phyloP scores from a whole-genome alignment of 2,888 invertebrate species.

The Drosophila seclusa region DNA sequence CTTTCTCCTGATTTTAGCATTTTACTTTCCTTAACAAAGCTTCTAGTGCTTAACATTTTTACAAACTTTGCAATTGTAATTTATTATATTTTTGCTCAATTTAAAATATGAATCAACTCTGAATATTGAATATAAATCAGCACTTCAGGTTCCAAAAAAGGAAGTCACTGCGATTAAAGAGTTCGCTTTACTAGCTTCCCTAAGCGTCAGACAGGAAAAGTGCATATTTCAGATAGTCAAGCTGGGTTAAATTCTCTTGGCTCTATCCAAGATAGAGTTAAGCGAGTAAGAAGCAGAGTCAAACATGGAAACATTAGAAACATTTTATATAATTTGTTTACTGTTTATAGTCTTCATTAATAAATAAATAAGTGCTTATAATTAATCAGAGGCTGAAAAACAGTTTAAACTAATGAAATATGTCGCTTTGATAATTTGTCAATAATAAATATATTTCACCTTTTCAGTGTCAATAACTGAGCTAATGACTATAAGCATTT shows the following conservation, averaged over 20 bases:
- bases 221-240: not conserved
- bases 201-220: not conserved
- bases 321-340: not conserved
- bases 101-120: too few relatives aligned
- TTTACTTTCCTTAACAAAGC: not conserved
- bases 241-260: not conserved
- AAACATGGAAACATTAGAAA: not conserved
- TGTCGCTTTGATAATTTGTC: not conserved
- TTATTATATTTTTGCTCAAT: too few relatives aligned
- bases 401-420: not conserved
- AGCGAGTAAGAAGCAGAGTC: not conserved
- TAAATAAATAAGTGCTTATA: not conserved
- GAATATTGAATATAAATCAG: too few relatives aligned
- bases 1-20: too few relatives aligned
- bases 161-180: not conserved
- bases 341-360: not conserved
- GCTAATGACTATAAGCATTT: not conserved
- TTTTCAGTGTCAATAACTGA: not conserved
- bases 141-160: not conserved
- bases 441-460: not conserved
- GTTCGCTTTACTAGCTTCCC: not conserved
- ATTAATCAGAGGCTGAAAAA: not conserved
- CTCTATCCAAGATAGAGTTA: not conserved
- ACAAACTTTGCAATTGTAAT: not conserved
- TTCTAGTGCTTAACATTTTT: not conserved